Evolutionary conservation across 2,113 vertebrate species (phyloP).

Genomic region (Uria aalge): DNA sequence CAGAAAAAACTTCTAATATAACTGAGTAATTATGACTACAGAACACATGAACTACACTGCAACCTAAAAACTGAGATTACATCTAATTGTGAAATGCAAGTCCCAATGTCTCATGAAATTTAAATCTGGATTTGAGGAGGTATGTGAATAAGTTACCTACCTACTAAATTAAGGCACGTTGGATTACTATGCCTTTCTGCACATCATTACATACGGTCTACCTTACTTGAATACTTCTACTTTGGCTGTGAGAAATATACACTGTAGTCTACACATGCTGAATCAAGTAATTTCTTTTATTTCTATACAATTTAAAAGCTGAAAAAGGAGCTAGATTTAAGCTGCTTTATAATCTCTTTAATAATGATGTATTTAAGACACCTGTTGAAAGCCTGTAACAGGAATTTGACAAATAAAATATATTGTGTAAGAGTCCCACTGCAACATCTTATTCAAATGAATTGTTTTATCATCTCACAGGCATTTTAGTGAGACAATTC

Average conservation of each 20-base stretch:
- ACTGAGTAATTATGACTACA: not conserved
- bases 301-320: not conserved
- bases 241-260: not conserved
- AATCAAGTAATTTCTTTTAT: not conserved
- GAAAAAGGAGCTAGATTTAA: not conserved
- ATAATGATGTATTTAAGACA: not conserved
- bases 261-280: not conserved
- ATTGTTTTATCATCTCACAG: not conserved
- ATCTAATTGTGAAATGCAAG: not conserved
- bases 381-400: not conserved
- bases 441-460: not conserved
- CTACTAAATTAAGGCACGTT: not conserved
- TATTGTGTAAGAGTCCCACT: not conserved
- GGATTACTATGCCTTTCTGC: not conserved
- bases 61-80: not conserved
- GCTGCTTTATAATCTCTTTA: not conserved
- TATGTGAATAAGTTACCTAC: not conserved
- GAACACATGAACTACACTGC: not conserved
- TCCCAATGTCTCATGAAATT: not conserved
- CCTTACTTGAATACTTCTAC: not conserved
- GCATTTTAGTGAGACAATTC: not conserved
- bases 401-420: not conserved
- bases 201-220: not conserved
- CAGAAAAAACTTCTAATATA: not conserved
- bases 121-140: not conserved